Evolutionary conservation across 2,113 vertebrate species (phyloP).

Genomic region (Pholis gunnellus): DNA sequence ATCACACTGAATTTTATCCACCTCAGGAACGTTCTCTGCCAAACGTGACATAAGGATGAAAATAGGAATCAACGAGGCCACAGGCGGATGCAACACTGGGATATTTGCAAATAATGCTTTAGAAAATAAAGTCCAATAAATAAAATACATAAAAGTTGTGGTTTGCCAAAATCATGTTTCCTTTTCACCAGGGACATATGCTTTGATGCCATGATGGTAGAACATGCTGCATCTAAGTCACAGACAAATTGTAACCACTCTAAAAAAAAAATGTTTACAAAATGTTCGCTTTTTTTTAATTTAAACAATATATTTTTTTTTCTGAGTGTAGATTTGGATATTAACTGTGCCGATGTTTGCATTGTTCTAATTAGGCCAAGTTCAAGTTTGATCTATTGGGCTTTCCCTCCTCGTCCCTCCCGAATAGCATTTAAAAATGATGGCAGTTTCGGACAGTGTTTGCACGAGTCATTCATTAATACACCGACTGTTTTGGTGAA

Average conservation of each 20-base stretch:
- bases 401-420: not conserved
- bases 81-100: not conserved
- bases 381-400: constrained; percentile 23
- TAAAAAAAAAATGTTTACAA: not conserved
- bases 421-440: not conserved
- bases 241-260: not conserved
- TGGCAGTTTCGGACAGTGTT: not conserved
- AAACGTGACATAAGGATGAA: constrained; percentile 1
- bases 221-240: constrained; percentile 4
- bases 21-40: constrained; percentile 24
- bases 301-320: not conserved
- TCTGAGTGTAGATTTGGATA: not conserved
- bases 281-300: not conserved
- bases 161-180: not conserved
- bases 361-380: constrained; percentile 24
- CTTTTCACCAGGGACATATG: constrained; percentile 1
- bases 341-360: constrained; percentile 1
- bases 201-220: not conserved
- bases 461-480: not conserved
- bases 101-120: constrained; percentile 12
- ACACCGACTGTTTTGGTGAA: not conserved
- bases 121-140: constrained; percentile 9
- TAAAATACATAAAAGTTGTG: not conserved
- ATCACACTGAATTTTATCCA: constrained; percentile 20
- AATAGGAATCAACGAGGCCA: not conserved